These are phyloP conservation scores for Leptinotarsa texana DNA, from an alignment of 1,140 invertebrate species.

Conservation along the genomic window DNA sequence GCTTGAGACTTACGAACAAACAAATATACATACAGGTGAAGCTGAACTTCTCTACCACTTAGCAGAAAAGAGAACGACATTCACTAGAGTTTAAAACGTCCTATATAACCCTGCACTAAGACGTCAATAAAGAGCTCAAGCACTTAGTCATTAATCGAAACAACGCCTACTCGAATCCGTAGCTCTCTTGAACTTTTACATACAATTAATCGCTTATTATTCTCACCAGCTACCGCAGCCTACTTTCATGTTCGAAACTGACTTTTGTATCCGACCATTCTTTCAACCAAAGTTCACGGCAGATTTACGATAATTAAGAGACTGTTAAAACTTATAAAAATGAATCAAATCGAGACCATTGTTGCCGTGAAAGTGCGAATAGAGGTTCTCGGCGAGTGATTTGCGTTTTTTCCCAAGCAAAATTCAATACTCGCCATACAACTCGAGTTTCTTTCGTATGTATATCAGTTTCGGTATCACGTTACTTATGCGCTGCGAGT, in stretches of 20 bases:
- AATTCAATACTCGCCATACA: neutral
- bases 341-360: neutral
- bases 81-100: neutral
- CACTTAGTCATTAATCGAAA: neutral
- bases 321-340: neutral
- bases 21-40: too few species aligned
- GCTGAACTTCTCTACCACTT: too few species aligned
- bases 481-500: neutral
- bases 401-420: neutral
- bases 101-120: neutral
- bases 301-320: neutral
- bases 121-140: neutral
- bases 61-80: too few species aligned
- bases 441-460: neutral
- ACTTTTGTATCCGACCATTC: neutral
- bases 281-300: neutral
- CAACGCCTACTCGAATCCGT: neutral
- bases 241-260: neutral
- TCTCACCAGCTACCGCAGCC: neutral
- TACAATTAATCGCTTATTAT: neutral
- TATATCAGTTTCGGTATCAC: neutral
- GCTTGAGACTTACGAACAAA: too few species aligned
- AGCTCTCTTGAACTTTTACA: neutral
- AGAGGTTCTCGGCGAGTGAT: neutral
- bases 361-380: neutral